Conservation (phyloP, 2,797 vertebrate genomes). For the Ptychadena robeensis region DNA sequence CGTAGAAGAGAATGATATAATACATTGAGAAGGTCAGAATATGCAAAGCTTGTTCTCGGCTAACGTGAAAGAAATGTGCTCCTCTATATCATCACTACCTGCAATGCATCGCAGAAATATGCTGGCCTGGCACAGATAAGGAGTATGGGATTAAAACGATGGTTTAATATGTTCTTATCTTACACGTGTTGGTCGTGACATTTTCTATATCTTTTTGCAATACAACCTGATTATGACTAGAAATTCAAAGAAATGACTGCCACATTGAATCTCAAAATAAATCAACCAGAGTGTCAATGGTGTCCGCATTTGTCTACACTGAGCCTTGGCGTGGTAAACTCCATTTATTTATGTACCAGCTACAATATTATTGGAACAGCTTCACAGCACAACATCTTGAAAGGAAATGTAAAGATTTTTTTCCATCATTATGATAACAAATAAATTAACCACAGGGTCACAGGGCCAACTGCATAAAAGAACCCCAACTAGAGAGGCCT, state of each 20-base stretch:
- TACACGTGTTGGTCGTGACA: slow-evolving; percentile 37
- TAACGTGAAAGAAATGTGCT: slow-evolving; percentile 24
- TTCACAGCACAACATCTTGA: too few species aligned
- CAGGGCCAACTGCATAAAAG: too few species aligned
- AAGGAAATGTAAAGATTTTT: too few species aligned
- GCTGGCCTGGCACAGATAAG: slow-evolving; percentile 38
- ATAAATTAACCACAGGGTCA: too few species aligned
- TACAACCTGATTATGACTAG: slow-evolving; percentile 23
- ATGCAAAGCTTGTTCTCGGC: slow-evolving; percentile 16
- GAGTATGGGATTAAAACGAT: slow-evolving; percentile 23
- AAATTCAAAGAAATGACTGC: slow-evolving; percentile 12
- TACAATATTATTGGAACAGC: too few species aligned
- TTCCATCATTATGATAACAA: too few species aligned
- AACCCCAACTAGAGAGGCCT: too few species aligned
- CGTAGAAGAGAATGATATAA: not conserved
- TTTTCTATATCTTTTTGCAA: slow-evolving; percentile 30
- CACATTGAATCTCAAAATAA: slow-evolving; percentile 15
- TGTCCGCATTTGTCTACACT: not conserved
- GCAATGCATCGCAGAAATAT: slow-evolving; percentile 35
- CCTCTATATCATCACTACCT: slow-evolving; percentile 1
- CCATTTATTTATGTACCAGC: too few species aligned
- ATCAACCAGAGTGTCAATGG: slow-evolving; percentile 7
- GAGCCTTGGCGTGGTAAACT: too few species aligned
- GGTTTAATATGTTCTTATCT: slow-evolving; percentile 33
- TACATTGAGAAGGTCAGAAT: slow-evolving; percentile 29